Conservation (phyloP, 2,113 vertebrate genomes). For the human region GRCh38 chrX:32882501-32883000, state of each 20-base stretch:
- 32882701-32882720: background rate
- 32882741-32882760: conserved; percentile 37
- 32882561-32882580: background rate
- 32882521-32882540: background rate
- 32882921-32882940: background rate
- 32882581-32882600: background rate
- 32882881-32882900: background rate
- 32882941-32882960: background rate
- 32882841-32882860: background rate
- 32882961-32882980: background rate
- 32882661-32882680: background rate
- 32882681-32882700: background rate
- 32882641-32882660: background rate
- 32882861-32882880: background rate
- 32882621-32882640: background rate
- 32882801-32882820: background rate
- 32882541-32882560: background rate
- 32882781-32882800: background rate
- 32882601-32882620: conserved; percentile 15
- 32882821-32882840: background rate
- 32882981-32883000: background rate
- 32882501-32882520: background rate
- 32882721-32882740: background rate
- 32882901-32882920: background rate
- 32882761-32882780: conserved; percentile 26